phyloP scores from a whole-genome alignment of 1,140 invertebrate genomes.

The Hypsibius dujardini region DNA sequence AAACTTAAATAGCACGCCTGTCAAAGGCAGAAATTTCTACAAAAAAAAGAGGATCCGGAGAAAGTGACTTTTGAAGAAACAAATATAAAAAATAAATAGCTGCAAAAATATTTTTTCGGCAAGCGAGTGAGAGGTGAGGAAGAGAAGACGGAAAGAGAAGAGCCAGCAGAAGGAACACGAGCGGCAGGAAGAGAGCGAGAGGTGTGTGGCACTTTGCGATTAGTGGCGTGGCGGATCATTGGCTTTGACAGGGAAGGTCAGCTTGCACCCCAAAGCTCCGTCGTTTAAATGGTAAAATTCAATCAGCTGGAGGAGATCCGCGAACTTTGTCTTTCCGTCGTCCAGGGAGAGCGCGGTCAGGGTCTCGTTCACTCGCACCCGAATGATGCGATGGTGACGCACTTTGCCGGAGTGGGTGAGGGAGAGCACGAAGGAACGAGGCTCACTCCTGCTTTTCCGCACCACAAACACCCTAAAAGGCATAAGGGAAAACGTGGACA shows the following conservation, averaged over 20 bases:
- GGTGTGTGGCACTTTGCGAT: not conserved
- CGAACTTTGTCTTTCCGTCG: constrained; percentile 44
- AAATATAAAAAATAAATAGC: too few relatives aligned
- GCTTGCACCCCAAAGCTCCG: constrained; percentile 42
- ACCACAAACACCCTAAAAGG: constrained; percentile 44
- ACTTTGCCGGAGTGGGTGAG: constrained; percentile 44
- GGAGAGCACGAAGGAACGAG: constrained; percentile 43
- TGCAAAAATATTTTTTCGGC: too few relatives aligned
- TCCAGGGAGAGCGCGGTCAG: constrained; percentile 40
- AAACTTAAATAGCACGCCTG: too few relatives aligned
- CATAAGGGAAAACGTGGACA: constrained; percentile 18
- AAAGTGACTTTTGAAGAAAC: too few relatives aligned
- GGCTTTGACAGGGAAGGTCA: constrained; percentile 30
- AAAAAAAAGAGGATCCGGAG: too few relatives aligned
- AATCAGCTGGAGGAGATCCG: constrained; percentile 45
- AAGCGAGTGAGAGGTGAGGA: too few relatives aligned
- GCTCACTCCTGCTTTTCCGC: constrained; percentile 42
- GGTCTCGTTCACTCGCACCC: constrained; percentile 33
- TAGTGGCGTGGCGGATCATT: not conserved
- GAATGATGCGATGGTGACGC: constrained; percentile 41
- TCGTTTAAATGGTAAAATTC: constrained; percentile 48
- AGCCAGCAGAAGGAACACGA: too few relatives aligned
- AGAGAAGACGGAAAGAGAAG: too few relatives aligned
- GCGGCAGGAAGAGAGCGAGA: too few relatives aligned
- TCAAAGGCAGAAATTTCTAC: too few relatives aligned